Conservation (phyloP, 1,140 invertebrate species). For the Drosophila malerkotliana region DNA sequence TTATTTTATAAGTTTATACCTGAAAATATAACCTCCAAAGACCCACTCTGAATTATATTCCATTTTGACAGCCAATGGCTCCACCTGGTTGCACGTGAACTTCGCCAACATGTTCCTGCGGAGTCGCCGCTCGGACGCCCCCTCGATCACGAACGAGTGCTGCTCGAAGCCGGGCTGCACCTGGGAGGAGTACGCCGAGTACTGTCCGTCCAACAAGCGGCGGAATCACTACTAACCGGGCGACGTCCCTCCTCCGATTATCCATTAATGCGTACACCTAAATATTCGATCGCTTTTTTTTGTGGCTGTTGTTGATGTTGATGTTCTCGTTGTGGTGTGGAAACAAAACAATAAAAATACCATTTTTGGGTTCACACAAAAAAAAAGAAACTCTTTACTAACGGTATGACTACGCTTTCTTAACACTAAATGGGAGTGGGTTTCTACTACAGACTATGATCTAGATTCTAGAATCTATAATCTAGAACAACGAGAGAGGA, state of each 20-base stretch:
- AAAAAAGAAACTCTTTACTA: neutral
- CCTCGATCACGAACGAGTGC: slow-evolving; percentile 86
- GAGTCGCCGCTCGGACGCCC: slow-evolving; percentile 71
- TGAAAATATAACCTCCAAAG: neutral
- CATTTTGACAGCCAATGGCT: neutral
- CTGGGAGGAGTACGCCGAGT: slow-evolving; percentile 88
- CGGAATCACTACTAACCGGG: slow-evolving; percentile 75
- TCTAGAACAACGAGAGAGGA: neutral
- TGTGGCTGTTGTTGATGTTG: slow-evolving; percentile 25
- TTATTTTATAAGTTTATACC: too few species aligned
- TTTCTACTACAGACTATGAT: neutral
- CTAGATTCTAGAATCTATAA: neutral
- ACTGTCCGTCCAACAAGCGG: slow-evolving; percentile 86
- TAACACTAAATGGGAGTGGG: neutral
- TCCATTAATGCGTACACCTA: neutral
- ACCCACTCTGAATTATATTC: neutral
- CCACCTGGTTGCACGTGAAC: slow-evolving; percentile 80
- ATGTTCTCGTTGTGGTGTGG: slow-evolving; percentile 26
- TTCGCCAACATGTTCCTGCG: slow-evolving; percentile 82
- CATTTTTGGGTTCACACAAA: slow-evolving; percentile 3
- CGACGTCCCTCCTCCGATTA: slow-evolving; percentile 3
- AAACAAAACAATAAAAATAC: slow-evolving; percentile 28
- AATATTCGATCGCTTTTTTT: slow-evolving; percentile 30
- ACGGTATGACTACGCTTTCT: neutral
- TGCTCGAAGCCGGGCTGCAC: slow-evolving; percentile 86